These are phyloP conservation scores for Pardosa pseudoannulata DNA, from an alignment of 2,888 invertebrate species.

Conservation along the genomic window DNA sequence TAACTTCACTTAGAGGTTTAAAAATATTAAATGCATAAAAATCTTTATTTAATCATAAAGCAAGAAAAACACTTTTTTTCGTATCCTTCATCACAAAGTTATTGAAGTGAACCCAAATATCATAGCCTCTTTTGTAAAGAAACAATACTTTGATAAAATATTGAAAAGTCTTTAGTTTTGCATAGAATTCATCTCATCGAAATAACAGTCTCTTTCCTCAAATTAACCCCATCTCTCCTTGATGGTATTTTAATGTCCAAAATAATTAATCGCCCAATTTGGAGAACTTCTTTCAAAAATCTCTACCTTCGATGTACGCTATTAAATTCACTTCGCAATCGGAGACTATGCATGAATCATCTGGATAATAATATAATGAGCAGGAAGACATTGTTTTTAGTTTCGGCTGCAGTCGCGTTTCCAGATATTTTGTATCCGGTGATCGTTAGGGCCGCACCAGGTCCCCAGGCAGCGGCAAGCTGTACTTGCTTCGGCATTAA, in stretches of 20 bases:
- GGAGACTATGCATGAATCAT: constrained; percentile 10
- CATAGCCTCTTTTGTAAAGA: too few species aligned
- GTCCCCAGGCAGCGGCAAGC: background rate
- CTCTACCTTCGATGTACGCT: background rate
- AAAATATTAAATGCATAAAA: too few species aligned
- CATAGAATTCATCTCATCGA: background rate
- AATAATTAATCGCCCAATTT: constrained; percentile 19
- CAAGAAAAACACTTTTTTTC: too few species aligned
- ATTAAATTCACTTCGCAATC: constrained; percentile 5
- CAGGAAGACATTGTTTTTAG: constrained; percentile 50
- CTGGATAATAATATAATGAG: constrained; percentile 38
- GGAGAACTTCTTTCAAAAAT: background rate
- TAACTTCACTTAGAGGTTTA: too few species aligned
- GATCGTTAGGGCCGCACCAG: constrained; percentile 50
- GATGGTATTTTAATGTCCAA: constrained; percentile 17
- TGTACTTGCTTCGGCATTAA: constrained; percentile 64
- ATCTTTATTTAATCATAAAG: too few species aligned
- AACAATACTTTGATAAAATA: background rate
- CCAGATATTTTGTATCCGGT: constrained; percentile 44
- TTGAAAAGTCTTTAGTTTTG: background rate
- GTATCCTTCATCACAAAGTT: too few species aligned
- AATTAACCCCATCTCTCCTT: constrained; percentile 12
- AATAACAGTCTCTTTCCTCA: background rate
- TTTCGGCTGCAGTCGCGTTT: constrained; percentile 31
- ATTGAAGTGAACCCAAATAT: too few species aligned